These are phyloP conservation scores for Microdon myrmicae DNA, from an alignment of 2,888 invertebrate genomes.

Conservation along the genomic window DNA sequence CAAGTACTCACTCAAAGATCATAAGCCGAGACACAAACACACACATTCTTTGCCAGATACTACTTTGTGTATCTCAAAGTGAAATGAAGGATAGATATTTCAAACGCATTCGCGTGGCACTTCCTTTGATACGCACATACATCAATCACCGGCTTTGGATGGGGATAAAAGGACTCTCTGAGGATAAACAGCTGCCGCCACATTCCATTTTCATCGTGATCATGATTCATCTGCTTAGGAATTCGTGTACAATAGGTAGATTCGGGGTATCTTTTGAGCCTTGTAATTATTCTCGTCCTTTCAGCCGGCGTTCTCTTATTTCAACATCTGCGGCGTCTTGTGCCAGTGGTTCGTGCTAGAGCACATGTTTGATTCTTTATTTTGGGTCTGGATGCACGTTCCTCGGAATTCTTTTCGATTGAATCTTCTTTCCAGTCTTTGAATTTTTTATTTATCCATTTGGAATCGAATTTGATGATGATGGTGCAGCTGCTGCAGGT, in stretches of 20 bases:
- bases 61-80: too few species aligned
- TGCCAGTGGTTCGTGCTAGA: slow-evolving; percentile 44
- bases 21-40: too few species aligned
- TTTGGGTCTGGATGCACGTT: slow-evolving; percentile 13
- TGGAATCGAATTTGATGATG: slow-evolving; percentile 21
- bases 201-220: slow-evolving; percentile 8
- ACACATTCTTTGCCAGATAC: too few species aligned
- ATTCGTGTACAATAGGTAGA: slow-evolving; percentile 5
- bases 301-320: slow-evolving; percentile 18
- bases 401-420: slow-evolving; percentile 31
- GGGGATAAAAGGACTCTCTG: slow-evolving; percentile 21
- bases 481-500: slow-evolving; percentile 40
- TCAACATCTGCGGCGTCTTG: slow-evolving; percentile 44
- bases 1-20: too few species aligned
- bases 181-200: slow-evolving; percentile 36
- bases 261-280: slow-evolving; percentile 1
- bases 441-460: too few species aligned
- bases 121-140: too few species aligned
- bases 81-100: too few species aligned
- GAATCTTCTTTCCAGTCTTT: slow-evolving; percentile 10
- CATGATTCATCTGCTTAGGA: slow-evolving; percentile 20
- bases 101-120: too few species aligned
- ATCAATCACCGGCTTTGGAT: slow-evolving; percentile 16
- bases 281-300: slow-evolving; percentile 1
- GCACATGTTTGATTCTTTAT: slow-evolving; percentile 31